Evolutionary conservation across 2,797 vertebrate genomes (phyloP), one percentile per base, ranked within the genome.

Genomic region (Clarias platycephalus): DNA sequence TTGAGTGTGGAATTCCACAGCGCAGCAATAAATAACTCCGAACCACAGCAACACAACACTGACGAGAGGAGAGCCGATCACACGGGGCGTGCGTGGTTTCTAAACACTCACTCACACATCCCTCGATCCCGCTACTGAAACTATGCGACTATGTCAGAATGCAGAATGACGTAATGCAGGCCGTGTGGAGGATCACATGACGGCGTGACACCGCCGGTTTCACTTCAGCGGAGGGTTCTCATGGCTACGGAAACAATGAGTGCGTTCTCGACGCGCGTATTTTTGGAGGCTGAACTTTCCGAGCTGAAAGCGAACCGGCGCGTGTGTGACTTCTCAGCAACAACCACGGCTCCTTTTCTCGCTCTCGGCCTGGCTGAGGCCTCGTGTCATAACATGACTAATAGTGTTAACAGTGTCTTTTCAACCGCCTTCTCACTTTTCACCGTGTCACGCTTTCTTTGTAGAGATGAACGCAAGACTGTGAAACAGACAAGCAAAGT

Each of bases 301-400:
- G 13, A 44, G 18, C 57, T 44, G 26, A 37, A 72, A 72, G 8
- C 15, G 18, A 66, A 75, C 44, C 49, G 12, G 12, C 49, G 34
- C 70, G 6, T 64, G 80, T 60, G 37, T 26, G 40, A 74, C 9
- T 24, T 64, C 66, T 81, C 63, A 60, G 44, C 34, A 40, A 34
- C 49, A 44, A 68, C 60, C 71, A 18, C 34, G 16, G 15, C 57
- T 68, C 44, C 49, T 44, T 53, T 26, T 37, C 77, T 34, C 28
- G 31, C 10, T 76, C 53, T 12, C 26, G 3, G n/a, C 40, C 40
- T 37, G 16, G 77, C 68, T 78, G 34, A 66, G 78, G 60, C 60
- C 84, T 85, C 60, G 44, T 74, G 78, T 66, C 84, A 66, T 28
- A 64, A 70, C 80, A 85, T 85, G 86, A 87, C 83, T 85, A 82